Conservation (phyloP, 53 echinoderm and acorn worm species). For the Patiria pectinifera region DNA sequence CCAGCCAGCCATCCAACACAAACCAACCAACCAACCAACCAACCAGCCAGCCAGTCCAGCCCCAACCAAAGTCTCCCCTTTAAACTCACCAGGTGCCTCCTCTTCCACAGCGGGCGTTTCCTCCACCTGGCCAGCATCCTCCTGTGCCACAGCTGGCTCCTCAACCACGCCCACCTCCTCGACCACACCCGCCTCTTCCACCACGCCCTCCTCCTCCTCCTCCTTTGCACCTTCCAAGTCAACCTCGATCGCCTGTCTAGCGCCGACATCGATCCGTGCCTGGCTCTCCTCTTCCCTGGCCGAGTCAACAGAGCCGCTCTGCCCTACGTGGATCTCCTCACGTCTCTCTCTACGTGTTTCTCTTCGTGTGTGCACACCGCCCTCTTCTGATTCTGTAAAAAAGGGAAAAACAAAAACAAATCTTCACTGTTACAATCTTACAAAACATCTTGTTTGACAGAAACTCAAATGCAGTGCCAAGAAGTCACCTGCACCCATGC, state of each 20-base stretch:
- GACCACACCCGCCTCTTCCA: slow-evolving; percentile 29
- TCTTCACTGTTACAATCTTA: not conserved
- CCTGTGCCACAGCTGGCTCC: slow-evolving; percentile 30
- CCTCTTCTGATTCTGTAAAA: slow-evolving; percentile 40
- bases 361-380: slow-evolving; percentile 20
- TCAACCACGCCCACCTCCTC: not conserved
- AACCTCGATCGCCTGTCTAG: slow-evolving; percentile 69
- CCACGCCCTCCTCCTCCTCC: slow-evolving; percentile 44
- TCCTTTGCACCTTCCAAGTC: slow-evolving; percentile 69
- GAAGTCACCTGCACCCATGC: too few relatives aligned
- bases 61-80: not conserved
- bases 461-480: too few relatives aligned
- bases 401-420: not conserved
- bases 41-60: not conserved
- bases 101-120: slow-evolving; percentile 17
- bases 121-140: slow-evolving; percentile 37
- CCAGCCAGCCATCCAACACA: not conserved
- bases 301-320: slow-evolving; percentile 3
- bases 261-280: not conserved
- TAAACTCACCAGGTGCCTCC: not conserved
- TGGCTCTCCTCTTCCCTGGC: slow-evolving; percentile 33
- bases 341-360: slow-evolving; percentile 29
- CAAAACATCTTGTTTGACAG: not conserved
- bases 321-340: slow-evolving; percentile 27
- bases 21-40: not conserved